Conservation (phyloP, 2,888 invertebrate species). For the Sarcophaga variegata region DNA sequence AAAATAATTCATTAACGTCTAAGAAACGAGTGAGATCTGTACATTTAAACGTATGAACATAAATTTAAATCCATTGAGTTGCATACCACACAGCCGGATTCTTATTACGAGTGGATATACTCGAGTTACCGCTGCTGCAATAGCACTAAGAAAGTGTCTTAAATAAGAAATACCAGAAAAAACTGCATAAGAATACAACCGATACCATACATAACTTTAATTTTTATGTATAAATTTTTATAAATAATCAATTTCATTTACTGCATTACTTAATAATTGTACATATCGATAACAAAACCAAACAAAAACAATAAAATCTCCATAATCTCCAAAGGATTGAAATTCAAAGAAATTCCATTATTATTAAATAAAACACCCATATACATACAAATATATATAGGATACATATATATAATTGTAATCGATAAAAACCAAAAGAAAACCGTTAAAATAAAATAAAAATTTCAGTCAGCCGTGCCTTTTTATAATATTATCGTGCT, state of each 20-base stretch:
- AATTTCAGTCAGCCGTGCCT: slow-evolving; percentile 69
- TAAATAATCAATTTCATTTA: slow-evolving; percentile 19
- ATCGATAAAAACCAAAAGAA: slow-evolving; percentile 2
- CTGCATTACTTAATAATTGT: slow-evolving; percentile 36
- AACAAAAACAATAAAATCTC: slow-evolving; percentile 15
- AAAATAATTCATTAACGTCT: slow-evolving; percentile 30
- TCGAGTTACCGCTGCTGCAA: background rate
- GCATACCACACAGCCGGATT: slow-evolving; percentile 35
- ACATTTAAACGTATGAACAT: slow-evolving; percentile 15
- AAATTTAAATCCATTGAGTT: slow-evolving; percentile 23
- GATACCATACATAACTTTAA: slow-evolving; percentile 64
- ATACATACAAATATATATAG: slow-evolving; percentile 37
- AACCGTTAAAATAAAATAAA: slow-evolving; percentile 13
- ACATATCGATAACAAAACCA: slow-evolving; percentile 37
- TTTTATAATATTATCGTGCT: slow-evolving; percentile 69
- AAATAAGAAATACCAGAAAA: background rate
- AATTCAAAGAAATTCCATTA: slow-evolving; percentile 41
- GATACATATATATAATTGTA: background rate
- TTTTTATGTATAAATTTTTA: slow-evolving; percentile 72
- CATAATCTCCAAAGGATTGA: slow-evolving; percentile 16
- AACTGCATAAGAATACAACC: slow-evolving; percentile 32
- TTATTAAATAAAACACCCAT: slow-evolving; percentile 14
- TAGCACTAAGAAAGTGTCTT: slow-evolving; percentile 43
- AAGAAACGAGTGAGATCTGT: slow-evolving; percentile 58
- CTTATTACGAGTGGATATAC: background rate